phyloP scores from a whole-genome alignment of 2,888 invertebrate species.

The Synergus itoensis region DNA sequence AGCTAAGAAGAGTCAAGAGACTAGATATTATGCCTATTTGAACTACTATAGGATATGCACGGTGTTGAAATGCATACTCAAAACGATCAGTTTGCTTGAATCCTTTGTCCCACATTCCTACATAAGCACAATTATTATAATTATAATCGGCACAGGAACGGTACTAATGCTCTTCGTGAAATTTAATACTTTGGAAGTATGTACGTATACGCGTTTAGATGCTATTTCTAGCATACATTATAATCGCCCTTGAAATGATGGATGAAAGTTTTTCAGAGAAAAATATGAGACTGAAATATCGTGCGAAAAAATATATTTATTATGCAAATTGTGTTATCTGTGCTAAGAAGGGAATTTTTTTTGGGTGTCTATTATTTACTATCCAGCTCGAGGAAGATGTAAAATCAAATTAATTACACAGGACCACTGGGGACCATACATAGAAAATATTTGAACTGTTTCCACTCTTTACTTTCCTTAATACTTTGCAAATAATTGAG shows the following conservation, averaged over 20 bases:
- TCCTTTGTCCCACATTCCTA: conserved; percentile 12
- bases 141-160: not conserved
- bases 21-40: not conserved
- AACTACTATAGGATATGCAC: not conserved
- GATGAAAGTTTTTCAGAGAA: not conserved
- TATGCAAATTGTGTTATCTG: no score
- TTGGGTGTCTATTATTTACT: no score
- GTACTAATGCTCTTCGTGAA: conserved; percentile 8
- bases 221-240: not conserved
- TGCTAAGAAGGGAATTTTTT: no score
- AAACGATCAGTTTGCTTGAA: conserved; percentile 14
- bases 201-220: not conserved
- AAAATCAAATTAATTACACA: no score
- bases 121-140: conserved; percentile 8
- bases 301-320: no score
- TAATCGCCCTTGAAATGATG: not conserved
- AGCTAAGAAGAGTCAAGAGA: not conserved
- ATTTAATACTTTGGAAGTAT: not conserved
- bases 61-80: not conserved
- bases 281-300: not conserved
- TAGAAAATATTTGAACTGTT: no score
- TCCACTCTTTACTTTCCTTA: no score
- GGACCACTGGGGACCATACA: no score
- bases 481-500: not conserved
- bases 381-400: no score